A percentile compares a stretch with the other conserved stretches of the same genome.
phyloP scores from a whole-genome alignment of 2,113 vertebrate genomes.

The Poeciliopsis prolifica region DNA sequence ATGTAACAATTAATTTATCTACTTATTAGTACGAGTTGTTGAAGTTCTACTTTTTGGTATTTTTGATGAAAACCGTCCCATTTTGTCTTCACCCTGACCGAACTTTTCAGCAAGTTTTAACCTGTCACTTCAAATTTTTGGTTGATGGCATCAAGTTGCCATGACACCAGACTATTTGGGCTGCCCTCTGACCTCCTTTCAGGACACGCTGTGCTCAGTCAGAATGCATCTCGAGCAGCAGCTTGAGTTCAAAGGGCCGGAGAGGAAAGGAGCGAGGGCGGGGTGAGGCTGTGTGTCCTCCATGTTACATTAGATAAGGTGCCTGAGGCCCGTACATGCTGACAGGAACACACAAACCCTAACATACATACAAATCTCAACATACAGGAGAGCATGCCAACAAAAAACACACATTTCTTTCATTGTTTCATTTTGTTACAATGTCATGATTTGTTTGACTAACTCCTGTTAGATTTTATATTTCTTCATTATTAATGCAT shows the following conservation, averaged over 20 bases:
- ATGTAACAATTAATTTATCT: neutral
- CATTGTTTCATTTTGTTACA: constrained; percentile 38
- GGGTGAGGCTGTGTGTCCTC: constrained; percentile 48
- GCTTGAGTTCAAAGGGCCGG: constrained; percentile 63
- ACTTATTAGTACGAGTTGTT: neutral
- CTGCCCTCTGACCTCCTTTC: constrained; percentile 74
- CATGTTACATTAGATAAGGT: constrained; percentile 63
- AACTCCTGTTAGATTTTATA: constrained; percentile 54
- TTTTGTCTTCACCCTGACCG: neutral
- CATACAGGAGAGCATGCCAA: constrained; percentile 22
- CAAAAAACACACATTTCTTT: constrained; percentile 31
- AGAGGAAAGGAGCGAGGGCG: constrained; percentile 22
- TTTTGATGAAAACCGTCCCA: constrained; percentile 8
- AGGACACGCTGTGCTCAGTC: constrained; percentile 69
- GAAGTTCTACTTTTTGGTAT: no score
- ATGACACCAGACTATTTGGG: constrained; percentile 76
- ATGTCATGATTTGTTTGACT: constrained; percentile 62
- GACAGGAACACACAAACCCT: constrained; percentile 44
- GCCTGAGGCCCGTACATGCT: constrained; percentile 37
- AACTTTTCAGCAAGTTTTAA: constrained; percentile 13
- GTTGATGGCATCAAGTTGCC: constrained; percentile 69
- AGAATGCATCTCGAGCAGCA: constrained; percentile 62
- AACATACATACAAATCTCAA: constrained; percentile 38
- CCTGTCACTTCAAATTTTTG: constrained; percentile 33
- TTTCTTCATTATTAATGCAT: constrained; percentile 65